Evolutionary conservation across 2,888 invertebrate species (phyloP).

Genomic region (Drosophila algonquin): DNA sequence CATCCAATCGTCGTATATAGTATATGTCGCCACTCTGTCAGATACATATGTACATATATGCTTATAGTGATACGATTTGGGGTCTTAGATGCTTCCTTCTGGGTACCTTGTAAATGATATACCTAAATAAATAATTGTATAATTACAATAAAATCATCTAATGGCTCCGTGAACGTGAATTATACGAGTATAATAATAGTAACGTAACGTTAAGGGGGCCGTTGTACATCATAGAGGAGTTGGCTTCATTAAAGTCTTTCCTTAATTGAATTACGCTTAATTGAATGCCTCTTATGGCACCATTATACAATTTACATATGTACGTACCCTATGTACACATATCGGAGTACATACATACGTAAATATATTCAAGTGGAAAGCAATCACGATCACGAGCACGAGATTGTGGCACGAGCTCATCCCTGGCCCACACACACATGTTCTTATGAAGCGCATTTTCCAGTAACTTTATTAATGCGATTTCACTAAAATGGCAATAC

Average conservation of each 20-base stretch:
- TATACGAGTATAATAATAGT: no score
- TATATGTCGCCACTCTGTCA: no score
- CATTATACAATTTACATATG: background rate
- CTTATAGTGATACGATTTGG: no score
- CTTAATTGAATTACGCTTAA: background rate
- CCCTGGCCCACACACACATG: constrained; percentile 5
- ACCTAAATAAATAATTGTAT: no score
- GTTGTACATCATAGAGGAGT: background rate
- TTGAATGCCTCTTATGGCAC: background rate
- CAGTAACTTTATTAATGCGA: constrained; percentile 72
- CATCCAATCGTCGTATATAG: no score
- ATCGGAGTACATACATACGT: background rate
- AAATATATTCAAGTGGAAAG: background rate
- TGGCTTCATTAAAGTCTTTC: background rate
- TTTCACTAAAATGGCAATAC: constrained; percentile 73
- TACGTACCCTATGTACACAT: background rate
- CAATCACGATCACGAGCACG: no score
- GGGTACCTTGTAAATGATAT: no score
- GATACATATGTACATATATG: no score
- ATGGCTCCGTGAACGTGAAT: background rate
- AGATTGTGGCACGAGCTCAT: constrained; percentile 10
- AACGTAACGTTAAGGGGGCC: background rate
- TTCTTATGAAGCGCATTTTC: constrained; percentile 36
- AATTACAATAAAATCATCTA: background rate
- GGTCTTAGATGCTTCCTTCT: no score